Base-by-base conservation (phyloP, 2,888 invertebrate species). In the Clostera curtula region DNA sequence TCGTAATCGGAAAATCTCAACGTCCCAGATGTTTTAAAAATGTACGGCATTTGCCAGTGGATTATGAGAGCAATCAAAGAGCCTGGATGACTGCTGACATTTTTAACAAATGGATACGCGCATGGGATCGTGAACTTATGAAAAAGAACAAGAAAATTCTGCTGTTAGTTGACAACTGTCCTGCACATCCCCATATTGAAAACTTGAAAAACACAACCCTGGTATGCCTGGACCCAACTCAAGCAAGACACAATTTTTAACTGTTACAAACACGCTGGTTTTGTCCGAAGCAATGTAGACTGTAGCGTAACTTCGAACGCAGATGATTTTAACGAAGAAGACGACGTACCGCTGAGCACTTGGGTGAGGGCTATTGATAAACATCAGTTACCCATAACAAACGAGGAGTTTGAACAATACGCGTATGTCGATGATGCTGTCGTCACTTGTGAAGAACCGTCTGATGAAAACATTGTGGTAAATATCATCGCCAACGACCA, bases 1-100 rank as follows among this genome's bases (percentile, higher is more conserved):
- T 65, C 5, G 44, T 63, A 10, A 56, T 61, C 32, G 57, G 55
- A 24, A 58, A 58, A 49, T 42, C 49, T 15, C 39, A 44, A 44
- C 52, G 55, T 7, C 52, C 53, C 9, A 40, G 52, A 3, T 63
- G 56, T 46, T 63, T 65, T 12, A 56, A 54, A 32, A 50, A 17
- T 11, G 3, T 20, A 11, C 12, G 12, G 12, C 9, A 11, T 12
- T 12, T 22, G 22, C 22, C 22, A 5, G 22, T 22, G 3, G 12
- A 11, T 11, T 17, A 25, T 14, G 13, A 25, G 5, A 17, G 8
- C 18, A 43, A 37, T 25, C 22, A 33, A 16, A 14, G n/a, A 19
- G 20, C 39, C 12, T 20, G 20, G 24, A 28, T 28, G 28, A 28
- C 28, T 1, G 3, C 19, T 8, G 23, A 24, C 1, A 7, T 28